A percentile compares a stretch with the other conserved stretches of the same genome.
phyloP scores from a whole-genome alignment of 2,113 vertebrate species.

The Perca schrenkii region DNA sequence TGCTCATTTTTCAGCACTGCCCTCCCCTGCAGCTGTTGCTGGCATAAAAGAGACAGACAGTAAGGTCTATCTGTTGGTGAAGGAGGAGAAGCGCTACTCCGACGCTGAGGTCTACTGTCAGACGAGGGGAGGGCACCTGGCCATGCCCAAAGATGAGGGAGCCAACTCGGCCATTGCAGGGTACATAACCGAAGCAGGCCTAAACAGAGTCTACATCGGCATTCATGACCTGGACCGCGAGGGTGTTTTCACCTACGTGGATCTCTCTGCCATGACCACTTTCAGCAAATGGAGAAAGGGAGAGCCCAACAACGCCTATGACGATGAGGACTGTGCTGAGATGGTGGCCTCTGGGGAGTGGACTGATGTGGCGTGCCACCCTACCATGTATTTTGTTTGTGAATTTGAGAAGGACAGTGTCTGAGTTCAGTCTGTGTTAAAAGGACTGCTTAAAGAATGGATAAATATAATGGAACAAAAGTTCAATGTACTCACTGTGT shows the following conservation, averaged over 20 bases:
- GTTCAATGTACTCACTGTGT: neutral
- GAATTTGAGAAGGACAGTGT: constrained; percentile 95
- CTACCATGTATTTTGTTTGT: constrained; percentile 97
- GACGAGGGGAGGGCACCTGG: constrained; percentile 91
- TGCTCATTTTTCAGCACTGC: constrained; percentile 97
- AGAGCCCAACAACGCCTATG: constrained; percentile 96
- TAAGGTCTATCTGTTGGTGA: constrained; percentile 97
- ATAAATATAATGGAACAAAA: constrained; percentile 8
- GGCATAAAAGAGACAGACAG: constrained; percentile 96
- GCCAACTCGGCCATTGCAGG: constrained; percentile 90
- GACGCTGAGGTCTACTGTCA: constrained; percentile 95
- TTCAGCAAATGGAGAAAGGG: constrained; percentile 96
- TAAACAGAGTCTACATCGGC: constrained; percentile 94
- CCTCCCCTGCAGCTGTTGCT: constrained; percentile 97
- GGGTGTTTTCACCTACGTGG: constrained; percentile 92
- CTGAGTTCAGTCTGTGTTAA: constrained; percentile 70
- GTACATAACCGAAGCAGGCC: constrained; percentile 92
- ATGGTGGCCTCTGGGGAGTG: constrained; percentile 95
- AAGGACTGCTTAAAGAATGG: neutral
- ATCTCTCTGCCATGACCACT: constrained; percentile 93
- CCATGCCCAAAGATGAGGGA: constrained; percentile 95
- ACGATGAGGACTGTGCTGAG: constrained; percentile 96
- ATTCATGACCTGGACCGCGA: constrained; percentile 94
- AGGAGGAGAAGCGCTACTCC: constrained; percentile 92
- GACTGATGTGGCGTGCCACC: constrained; percentile 96